These are phyloP conservation scores for Thecocarcelia acutangulata DNA, from an alignment of 2,888 invertebrate genomes.

Conservation along the genomic window DNA sequence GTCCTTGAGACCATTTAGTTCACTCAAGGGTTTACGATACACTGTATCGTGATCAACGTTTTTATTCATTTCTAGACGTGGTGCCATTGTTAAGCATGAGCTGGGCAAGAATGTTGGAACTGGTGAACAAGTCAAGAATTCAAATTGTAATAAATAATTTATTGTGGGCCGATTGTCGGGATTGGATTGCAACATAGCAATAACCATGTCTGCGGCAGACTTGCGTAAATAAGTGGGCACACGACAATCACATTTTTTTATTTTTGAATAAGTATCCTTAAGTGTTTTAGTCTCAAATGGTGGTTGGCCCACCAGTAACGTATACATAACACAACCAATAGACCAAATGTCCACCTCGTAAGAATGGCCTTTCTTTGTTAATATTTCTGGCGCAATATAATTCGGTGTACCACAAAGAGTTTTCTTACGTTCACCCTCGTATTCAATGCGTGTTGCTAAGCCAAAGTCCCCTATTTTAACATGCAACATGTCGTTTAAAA, in stretches of 20 bases:
- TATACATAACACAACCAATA: slow-evolving; percentile 99
- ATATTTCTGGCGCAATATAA: slow-evolving; percentile 99
- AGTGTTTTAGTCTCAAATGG: slow-evolving; percentile 98
- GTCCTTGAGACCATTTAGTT: slow-evolving; percentile 83
- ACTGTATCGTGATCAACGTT: slow-evolving; percentile 74
- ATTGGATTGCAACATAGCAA: slow-evolving; percentile 91
- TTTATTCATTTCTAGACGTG: slow-evolving; percentile 84
- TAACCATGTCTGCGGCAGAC: slow-evolving; percentile 89
- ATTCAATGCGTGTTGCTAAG: slow-evolving; percentile 95
- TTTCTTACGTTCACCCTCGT: slow-evolving; percentile 91
- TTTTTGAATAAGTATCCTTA: slow-evolving; percentile 96
- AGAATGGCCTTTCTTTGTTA: slow-evolving; percentile 98
- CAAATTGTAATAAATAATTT: slow-evolving; percentile 87
- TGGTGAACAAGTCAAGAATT: slow-evolving; percentile 88
- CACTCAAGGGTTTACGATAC: slow-evolving; percentile 85
- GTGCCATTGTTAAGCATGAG: slow-evolving; percentile 97
- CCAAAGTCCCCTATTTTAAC: slow-evolving; percentile 99
- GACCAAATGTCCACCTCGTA: slow-evolving; percentile 99
- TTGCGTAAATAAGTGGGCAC: slow-evolving; percentile 86
- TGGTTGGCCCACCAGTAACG: slow-evolving; percentile 96
- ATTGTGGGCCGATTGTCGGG: slow-evolving; percentile 92
- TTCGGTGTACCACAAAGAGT: slow-evolving; percentile 99
- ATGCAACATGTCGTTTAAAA: slow-evolving; percentile 95
- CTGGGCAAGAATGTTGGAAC: slow-evolving; percentile 92
- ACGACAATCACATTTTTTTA: slow-evolving; percentile 96